phyloP scores from a whole-genome alignment of 2,797 vertebrate genomes.

The Halcyon badia region DNA sequence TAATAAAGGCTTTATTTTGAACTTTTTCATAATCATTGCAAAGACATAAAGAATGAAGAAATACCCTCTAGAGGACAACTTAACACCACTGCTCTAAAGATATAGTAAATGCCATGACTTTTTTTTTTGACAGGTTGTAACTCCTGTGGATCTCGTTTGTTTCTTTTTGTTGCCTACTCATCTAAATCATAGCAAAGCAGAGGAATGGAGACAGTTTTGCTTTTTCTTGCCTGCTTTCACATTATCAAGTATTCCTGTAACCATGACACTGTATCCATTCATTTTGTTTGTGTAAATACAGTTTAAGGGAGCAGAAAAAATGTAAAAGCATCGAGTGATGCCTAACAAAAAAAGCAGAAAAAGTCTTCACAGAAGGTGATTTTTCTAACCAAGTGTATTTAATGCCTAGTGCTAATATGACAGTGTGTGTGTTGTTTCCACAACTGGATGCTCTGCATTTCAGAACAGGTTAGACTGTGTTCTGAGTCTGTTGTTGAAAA shows the following conservation, averaged over 20 bases:
- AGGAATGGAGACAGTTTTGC: background rate
- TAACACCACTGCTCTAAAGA: background rate
- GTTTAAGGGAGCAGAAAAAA: background rate
- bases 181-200: background rate
- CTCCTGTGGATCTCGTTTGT: background rate
- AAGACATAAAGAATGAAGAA: background rate
- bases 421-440: background rate
- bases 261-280: background rate
- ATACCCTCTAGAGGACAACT: background rate
- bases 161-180: background rate
- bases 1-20: background rate
- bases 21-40: background rate
- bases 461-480: conserved; percentile 5
- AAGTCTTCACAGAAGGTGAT: background rate
- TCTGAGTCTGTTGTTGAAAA: conserved; percentile 34
- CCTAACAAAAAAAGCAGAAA: background rate
- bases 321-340: background rate
- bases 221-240: background rate
- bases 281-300: background rate
- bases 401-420: background rate
- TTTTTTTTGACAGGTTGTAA: background rate
- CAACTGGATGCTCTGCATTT: background rate
- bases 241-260: background rate
- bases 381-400: conserved; percentile 15
- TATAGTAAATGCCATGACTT: background rate